A percentile compares a stretch with the other conserved stretches of the same genome.
phyloP scores from a whole-genome alignment of 2,113 vertebrate genomes.

The Arvicanthis niloticus region DNA sequence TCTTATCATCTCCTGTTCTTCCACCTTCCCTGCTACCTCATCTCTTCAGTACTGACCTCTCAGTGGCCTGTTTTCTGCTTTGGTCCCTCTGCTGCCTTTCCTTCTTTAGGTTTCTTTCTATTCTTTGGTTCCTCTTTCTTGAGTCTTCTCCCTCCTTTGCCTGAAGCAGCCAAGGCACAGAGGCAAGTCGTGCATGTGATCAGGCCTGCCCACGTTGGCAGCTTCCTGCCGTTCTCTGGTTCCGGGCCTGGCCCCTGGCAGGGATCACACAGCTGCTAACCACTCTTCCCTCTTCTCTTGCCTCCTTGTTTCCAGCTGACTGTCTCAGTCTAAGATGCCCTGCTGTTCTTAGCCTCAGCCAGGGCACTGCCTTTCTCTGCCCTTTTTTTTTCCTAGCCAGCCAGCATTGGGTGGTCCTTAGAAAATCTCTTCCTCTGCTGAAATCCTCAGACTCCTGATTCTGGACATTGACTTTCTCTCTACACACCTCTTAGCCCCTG shows the following conservation, averaged over 20 bases:
- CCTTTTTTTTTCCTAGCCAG: background rate
- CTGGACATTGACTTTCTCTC: background rate
- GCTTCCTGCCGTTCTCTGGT: background rate
- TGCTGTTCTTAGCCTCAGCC: background rate
- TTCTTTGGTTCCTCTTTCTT: background rate
- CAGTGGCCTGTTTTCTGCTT: background rate
- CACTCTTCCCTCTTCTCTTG: rapidly evolving
- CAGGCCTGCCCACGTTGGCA: background rate
- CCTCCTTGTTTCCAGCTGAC: background rate
- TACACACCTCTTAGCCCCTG: background rate
- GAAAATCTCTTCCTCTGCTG: no score
- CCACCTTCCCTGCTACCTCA: background rate
- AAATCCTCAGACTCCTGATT: no score
- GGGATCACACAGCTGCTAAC: no score
- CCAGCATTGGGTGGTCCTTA: background rate
- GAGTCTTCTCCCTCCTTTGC: background rate
- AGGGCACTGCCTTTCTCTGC: no score
- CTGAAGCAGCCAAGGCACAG: background rate
- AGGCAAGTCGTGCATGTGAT: background rate
- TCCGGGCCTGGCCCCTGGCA: background rate
- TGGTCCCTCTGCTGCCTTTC: background rate
- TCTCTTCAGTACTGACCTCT: background rate
- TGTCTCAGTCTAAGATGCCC: background rate
- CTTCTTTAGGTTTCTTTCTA: background rate
- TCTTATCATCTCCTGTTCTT: background rate